Evolutionary conservation across 2,797 vertebrate species (phyloP), one percentile per base, ranked within the genome.

Genomic region (Clarias laeviceps): DNA sequence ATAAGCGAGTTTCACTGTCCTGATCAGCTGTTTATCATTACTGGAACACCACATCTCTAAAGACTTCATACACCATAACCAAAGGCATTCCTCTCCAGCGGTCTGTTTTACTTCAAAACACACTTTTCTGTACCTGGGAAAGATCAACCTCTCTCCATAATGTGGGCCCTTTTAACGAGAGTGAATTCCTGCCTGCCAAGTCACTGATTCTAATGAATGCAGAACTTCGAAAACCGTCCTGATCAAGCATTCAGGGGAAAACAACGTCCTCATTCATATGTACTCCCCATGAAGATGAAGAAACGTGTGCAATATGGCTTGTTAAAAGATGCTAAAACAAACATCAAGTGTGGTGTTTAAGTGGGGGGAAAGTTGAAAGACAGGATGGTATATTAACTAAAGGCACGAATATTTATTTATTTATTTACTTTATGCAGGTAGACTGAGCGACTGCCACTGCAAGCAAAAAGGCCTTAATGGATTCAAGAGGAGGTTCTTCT

Each of bases 201-300:
- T 89, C 85, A 76, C 78, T 54, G 57, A 85, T 50, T 68, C 78
- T 76, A 86, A 84, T 65, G 70, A 73, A 84, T 61, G 50, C 69
- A 22, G 77, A 86, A 74, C 79, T 57, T 45, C 45, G 61, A 80
- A 82, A 80, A 68, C 76, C 32, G 37, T n/a, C 77, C 64, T 65
- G 84, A 66, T 54, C n/a, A 87, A 69, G 59, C 54, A 11, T 81
- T 82, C 77, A 9, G 45, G 50, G 57, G 32, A 84, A 54, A 87
- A 89, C 70, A 87, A 88, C 85, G 78, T 81, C 80, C 84, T 86
- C 79, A 74, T 88, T 83, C 87, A 85, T 68, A 83, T 72, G 69
- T 79, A 56, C 61, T 83, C 73, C 50, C 74, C 40, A 9, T 29
- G 70, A 81, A 88, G 74, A 87, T 80, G 80, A 82, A 86, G 82